phyloP scores from a whole-genome alignment of 2,888 invertebrate genomes.

The Mesorhabditis spiculigera region DNA sequence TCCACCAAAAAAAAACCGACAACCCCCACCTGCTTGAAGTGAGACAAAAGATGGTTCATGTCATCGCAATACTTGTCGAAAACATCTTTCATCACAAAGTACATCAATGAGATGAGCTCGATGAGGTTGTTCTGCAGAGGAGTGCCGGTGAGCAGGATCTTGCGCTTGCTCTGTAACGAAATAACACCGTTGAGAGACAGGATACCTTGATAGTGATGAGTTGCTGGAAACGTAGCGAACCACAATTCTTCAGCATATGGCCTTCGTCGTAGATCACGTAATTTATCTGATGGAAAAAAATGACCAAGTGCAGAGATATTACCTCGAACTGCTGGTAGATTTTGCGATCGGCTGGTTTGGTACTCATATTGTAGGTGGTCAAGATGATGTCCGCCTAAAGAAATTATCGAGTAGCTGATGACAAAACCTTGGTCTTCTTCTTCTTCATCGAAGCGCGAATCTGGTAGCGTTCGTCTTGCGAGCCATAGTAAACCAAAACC shows the following conservation, averaged over 20 bases:
- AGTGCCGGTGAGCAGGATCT: conserved; percentile 87
- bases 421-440: conserved; percentile 24
- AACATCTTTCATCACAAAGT: conserved; percentile 87
- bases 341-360: conserved; percentile 81
- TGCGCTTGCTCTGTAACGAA: conserved; percentile 72
- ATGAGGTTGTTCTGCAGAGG: conserved; percentile 91
- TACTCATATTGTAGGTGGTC: conserved; percentile 70
- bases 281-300: conserved; percentile 66
- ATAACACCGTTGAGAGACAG: neutral
- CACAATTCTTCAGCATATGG: conserved; percentile 97
- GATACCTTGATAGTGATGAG: conserved; percentile 43
- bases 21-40: conserved; percentile 39
- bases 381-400: conserved; percentile 44
- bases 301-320: neutral
- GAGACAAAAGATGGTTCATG: conserved; percentile 41
- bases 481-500: conserved; percentile 52
- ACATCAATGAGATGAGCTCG: conserved; percentile 85
- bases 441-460: conserved; percentile 40
- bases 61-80: conserved; percentile 29
- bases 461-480: conserved; percentile 42
- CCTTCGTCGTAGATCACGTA: conserved; percentile 89
- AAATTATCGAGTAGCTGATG: conserved; percentile 8
- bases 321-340: conserved; percentile 71
- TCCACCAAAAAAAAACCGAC: neutral
- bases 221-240: conserved; percentile 70